Evolutionary conservation across 2,888 invertebrate species (phyloP).

Genomic region (Melieria omissa): DNA sequence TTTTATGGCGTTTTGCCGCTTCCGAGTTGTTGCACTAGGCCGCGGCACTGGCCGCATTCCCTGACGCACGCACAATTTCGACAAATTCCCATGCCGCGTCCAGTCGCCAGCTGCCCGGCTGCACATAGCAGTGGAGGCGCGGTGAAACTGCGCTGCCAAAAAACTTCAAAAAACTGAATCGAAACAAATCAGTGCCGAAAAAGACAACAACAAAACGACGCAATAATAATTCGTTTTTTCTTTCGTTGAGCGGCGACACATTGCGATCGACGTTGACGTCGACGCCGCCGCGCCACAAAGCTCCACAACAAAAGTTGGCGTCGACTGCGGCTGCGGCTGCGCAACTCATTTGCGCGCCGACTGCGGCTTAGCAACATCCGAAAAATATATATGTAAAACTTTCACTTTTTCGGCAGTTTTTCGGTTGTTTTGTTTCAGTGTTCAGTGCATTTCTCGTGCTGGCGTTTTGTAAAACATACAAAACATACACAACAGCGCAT

Average conservation of each 20-base stretch:
- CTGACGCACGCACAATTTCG: conserved; percentile 18
- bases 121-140: neutral
- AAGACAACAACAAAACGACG: conserved; percentile 22
- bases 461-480: conserved; percentile 34
- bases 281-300: conserved; percentile 2
- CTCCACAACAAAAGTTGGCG: conserved; percentile 27
- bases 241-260: conserved; percentile 53
- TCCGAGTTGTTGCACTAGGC: too few relatives aligned
- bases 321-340: conserved; percentile 43
- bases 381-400: conserved; percentile 53
- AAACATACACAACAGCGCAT: too few relatives aligned
- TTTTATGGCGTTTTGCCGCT: too few relatives aligned
- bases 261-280: conserved; percentile 23
- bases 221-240: conserved; percentile 52
- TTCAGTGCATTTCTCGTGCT: conserved; percentile 23
- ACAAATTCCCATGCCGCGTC: conserved; percentile 16
- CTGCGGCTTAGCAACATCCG: conserved; percentile 53
- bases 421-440: conserved; percentile 37
- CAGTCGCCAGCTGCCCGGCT: conserved; percentile 5
- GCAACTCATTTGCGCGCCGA: conserved; percentile 17
- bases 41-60: too few relatives aligned
- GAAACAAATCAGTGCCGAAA: conserved; percentile 36
- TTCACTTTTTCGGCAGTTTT: conserved; percentile 66
- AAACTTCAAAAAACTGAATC: neutral
- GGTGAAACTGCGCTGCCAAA: conserved; percentile 1